These are phyloP conservation scores for Microcebus griseorufus DNA, from an alignment of 2,113 vertebrate species.

Conservation along the genomic window DNA sequence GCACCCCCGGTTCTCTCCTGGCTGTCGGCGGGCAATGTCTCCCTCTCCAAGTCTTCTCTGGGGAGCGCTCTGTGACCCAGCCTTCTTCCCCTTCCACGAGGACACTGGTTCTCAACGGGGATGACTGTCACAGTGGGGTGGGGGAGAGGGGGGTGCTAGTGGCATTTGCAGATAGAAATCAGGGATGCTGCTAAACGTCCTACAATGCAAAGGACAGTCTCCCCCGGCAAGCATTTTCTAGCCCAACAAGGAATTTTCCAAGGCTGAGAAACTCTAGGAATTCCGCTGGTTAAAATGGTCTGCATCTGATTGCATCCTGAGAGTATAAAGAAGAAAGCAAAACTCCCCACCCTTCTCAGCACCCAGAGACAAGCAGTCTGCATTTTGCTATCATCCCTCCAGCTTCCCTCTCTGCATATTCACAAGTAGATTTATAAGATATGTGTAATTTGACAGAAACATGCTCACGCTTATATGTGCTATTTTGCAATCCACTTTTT, in stretches of 20 bases:
- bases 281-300: background rate
- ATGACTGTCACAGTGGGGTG: background rate
- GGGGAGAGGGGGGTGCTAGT: too few species aligned
- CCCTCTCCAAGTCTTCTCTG: background rate
- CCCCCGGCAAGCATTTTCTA: background rate
- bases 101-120: background rate
- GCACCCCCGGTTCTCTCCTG: background rate
- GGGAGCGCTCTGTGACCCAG: background rate
- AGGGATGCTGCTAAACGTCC: background rate
- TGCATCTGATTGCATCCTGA: background rate
- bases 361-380: background rate
- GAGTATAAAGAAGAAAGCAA: background rate
- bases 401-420: background rate
- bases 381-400: background rate
- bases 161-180: background rate
- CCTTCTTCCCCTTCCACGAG: background rate
- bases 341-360: background rate
- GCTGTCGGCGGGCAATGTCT: background rate
- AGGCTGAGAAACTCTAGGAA: background rate
- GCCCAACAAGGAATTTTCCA: background rate
- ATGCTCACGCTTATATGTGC: background rate
- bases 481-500: background rate
- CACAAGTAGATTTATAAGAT: background rate
- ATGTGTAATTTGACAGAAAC: background rate
- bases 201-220: too few species aligned